phyloP scores from a whole-genome alignment of 2,888 invertebrate species.

The Noctua pronuba region DNA sequence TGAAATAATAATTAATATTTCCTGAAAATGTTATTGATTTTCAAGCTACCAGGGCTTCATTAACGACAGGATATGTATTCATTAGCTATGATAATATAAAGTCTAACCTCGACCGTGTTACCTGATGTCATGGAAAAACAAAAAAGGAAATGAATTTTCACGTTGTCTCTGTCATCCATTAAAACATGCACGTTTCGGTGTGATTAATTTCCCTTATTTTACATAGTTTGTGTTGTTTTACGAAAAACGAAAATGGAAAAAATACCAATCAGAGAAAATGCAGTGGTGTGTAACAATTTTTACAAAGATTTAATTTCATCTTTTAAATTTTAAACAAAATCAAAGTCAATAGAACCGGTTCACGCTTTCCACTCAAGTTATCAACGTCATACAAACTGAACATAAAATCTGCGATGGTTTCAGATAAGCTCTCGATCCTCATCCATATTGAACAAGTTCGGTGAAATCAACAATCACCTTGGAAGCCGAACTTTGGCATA shows the following conservation, averaged over 20 bases:
- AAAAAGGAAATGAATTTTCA: slow-evolving; percentile 15
- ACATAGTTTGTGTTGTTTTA: background rate
- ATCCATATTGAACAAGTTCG: slow-evolving; percentile 56
- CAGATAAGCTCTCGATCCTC: slow-evolving; percentile 44
- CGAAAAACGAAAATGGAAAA: background rate
- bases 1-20: background rate
- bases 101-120: background rate
- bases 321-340: slow-evolving; percentile 2
- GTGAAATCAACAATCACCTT: slow-evolving; percentile 60
- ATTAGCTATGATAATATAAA: background rate
- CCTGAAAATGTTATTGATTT: background rate
- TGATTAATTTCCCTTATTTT: background rate
- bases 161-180: background rate
- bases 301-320: background rate
- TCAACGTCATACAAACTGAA: slow-evolving; percentile 7
- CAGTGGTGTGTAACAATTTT: too few species aligned
- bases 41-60: background rate
- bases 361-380: background rate
- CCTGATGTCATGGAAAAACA: background rate
- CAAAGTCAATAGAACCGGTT: background rate
- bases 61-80: background rate
- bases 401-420: slow-evolving; percentile 50
- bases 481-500: slow-evolving; percentile 54
- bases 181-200: background rate
- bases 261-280: background rate